A percentile compares a stretch with the other conserved stretches of the same genome.
Evolutionary conservation across 2,888 invertebrate genomes (phyloP).

Genomic region (Gastracanthus pulcherrimus): DNA sequence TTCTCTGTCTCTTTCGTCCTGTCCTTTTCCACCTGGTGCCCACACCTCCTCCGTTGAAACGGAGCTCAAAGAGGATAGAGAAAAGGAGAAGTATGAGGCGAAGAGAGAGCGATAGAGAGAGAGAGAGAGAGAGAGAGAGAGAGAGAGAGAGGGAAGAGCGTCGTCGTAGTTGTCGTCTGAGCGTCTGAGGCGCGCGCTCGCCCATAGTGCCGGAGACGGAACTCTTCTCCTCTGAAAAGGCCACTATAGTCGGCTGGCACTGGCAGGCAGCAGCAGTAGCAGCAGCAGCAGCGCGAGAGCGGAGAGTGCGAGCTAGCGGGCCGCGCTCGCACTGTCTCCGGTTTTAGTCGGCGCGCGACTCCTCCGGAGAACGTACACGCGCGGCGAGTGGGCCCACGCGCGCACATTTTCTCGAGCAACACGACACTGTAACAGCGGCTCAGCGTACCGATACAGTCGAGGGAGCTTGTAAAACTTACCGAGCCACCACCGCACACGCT

Average conservation of each 20-base stretch:
- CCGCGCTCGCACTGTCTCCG: neutral
- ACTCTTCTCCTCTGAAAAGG: neutral
- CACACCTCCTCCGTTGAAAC: constrained; percentile 48
- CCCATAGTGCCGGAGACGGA: constrained; percentile 35
- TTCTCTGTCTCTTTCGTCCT: neutral
- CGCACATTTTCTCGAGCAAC: too few species aligned
- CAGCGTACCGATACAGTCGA: too few species aligned
- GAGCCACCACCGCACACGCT: too few species aligned
- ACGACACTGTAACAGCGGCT: too few species aligned
- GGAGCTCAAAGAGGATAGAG: constrained; percentile 23
- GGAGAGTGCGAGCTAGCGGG: neutral
- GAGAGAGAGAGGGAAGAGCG: too few species aligned
- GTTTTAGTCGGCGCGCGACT: constrained; percentile 58
- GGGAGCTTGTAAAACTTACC: too few species aligned
- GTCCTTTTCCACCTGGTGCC: neutral
- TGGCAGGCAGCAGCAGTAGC: neutral
- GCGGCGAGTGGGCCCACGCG: constrained; percentile 14
- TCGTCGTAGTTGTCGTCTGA: too few species aligned
- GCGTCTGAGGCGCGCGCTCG: constrained; percentile 50
- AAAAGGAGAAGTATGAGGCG: constrained; percentile 24
- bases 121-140: too few species aligned
- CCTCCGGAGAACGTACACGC: constrained; percentile 38
- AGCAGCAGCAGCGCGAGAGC: neutral
- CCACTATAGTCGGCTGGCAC: neutral
- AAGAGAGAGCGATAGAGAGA: too few species aligned